These are phyloP conservation scores for Clinocottus analis DNA, from an alignment of 2,113 vertebrate species.

Conservation along the genomic window DNA sequence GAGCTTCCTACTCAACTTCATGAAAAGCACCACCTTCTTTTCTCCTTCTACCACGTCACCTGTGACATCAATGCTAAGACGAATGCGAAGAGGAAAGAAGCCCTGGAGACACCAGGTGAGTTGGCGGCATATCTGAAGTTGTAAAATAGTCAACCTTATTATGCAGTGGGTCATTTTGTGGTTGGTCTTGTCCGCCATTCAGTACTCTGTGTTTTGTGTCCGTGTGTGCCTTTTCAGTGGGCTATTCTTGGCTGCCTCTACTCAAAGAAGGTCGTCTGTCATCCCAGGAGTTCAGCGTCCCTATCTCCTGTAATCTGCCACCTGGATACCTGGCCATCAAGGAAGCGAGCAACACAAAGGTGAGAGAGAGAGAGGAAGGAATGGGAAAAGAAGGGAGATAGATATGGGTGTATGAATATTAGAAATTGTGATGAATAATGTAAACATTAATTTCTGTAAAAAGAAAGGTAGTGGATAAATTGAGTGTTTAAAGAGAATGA, in stretches of 20 bases:
- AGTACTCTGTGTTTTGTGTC: neutral
- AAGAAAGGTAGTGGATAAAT: neutral
- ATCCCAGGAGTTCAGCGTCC: constrained; percentile 92
- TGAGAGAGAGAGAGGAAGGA: constrained; percentile 68
- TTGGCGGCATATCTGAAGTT: neutral
- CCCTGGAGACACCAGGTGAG: constrained; percentile 93
- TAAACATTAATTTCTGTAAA: neutral
- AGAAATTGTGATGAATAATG: constrained; percentile 7
- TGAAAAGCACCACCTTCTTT: constrained; percentile 97
- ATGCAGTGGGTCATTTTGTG: neutral
- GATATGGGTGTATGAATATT: neutral
- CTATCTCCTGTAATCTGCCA: constrained; percentile 90
- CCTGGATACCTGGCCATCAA: constrained; percentile 90
- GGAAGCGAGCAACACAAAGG: constrained; percentile 90
- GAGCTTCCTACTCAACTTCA: constrained; percentile 97
- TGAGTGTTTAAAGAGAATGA: neutral
- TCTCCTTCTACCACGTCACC: constrained; percentile 98
- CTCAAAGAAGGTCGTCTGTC: constrained; percentile 90
- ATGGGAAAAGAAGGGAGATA: neutral
- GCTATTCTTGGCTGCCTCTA: constrained; percentile 94
- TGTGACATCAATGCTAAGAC: constrained; percentile 99
- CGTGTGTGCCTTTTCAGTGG: constrained; percentile 82
- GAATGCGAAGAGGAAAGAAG: constrained; percentile 96
- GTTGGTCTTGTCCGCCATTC: neutral
- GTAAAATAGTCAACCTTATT: neutral